A percentile compares a stretch with the other conserved stretches of the same genome.
phyloP scores from a whole-genome alignment of 2,888 invertebrate species.

The Orgyia antiqua region DNA sequence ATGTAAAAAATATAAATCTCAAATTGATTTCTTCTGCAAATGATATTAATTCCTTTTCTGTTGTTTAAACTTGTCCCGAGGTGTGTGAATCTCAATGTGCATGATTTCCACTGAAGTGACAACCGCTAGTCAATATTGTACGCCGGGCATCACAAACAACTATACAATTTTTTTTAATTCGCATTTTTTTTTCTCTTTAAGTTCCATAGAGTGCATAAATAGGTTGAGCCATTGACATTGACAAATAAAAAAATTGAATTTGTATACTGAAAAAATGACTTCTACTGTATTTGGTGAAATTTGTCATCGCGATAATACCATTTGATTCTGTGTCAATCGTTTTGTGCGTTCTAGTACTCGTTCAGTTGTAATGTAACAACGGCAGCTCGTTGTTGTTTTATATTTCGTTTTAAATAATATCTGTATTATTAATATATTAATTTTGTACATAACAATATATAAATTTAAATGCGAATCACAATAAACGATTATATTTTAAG shows the following conservation, averaged over 20 bases:
- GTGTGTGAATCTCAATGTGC: constrained; percentile 42
- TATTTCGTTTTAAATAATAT: constrained; percentile 8
- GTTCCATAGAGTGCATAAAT: constrained; percentile 14
- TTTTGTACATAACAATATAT: constrained; percentile 38
- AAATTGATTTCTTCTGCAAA: too few species aligned
- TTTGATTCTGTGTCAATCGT: constrained; percentile 8
- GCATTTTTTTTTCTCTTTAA: too few species aligned
- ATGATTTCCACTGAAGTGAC: constrained; percentile 57
- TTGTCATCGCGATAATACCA: too few species aligned
- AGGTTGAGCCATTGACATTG: constrained; percentile 10
- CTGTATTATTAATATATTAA: constrained; percentile 26
- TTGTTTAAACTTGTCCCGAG: neutral
- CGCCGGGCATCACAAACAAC: constrained; percentile 64
- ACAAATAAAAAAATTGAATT: too few species aligned
- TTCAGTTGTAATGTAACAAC: constrained; percentile 24
- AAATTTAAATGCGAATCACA: constrained; percentile 44
- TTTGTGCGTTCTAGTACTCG: constrained; percentile 12
- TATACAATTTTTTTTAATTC: too few species aligned
- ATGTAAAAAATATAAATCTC: too few species aligned
- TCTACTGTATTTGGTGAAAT: too few species aligned
- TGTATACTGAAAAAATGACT: too few species aligned
- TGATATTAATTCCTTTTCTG: too few species aligned
- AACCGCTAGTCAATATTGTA: constrained; percentile 64
- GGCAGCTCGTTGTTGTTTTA: constrained; percentile 51
- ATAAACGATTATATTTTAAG: constrained; percentile 28